phyloP scores from a whole-genome alignment of 1,140 invertebrate species.

The Drosophila bifasciata region DNA sequence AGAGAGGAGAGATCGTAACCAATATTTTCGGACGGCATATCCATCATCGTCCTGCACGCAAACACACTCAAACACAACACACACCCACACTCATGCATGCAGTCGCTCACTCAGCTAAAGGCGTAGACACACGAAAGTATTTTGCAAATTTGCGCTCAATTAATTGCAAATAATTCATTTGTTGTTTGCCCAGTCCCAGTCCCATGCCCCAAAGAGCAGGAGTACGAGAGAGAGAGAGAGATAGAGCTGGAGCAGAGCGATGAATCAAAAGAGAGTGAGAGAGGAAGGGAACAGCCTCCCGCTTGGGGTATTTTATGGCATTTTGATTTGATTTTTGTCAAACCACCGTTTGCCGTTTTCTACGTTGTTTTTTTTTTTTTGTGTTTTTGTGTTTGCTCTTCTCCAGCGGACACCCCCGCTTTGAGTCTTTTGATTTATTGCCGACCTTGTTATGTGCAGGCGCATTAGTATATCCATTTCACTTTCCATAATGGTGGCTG shows the following conservation, averaged over 20 bases:
- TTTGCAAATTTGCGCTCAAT: constrained; percentile 83
- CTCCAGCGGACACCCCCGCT: constrained; percentile 22
- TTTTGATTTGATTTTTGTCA: constrained; percentile 82
- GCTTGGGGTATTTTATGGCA: constrained; percentile 76
- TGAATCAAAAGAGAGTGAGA: constrained; percentile 10
- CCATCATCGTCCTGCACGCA: constrained; percentile 52
- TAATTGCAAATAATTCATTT: constrained; percentile 83
- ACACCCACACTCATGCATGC: constrained; percentile 17
- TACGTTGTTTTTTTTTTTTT: constrained; percentile 3
- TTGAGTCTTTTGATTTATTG: constrained; percentile 78
- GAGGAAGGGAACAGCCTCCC: no score
- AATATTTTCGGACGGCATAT: constrained; percentile 49
- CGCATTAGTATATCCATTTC: constrained; percentile 83
- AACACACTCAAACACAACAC: neutral
- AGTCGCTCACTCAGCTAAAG: constrained; percentile 13
- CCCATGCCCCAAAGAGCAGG: neutral
- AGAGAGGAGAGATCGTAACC: constrained; percentile 18
- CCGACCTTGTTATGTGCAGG: constrained; percentile 84
- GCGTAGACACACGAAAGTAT: constrained; percentile 73
- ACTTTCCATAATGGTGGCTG: constrained; percentile 82
- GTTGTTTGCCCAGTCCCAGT: constrained; percentile 51
- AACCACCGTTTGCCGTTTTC: constrained; percentile 35
- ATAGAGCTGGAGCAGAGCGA: neutral
- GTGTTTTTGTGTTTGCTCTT: neutral
- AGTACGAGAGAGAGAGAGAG: neutral